Evolutionary conservation across 2,888 invertebrate species (phyloP).

Genomic region (Meta bourneti): DNA sequence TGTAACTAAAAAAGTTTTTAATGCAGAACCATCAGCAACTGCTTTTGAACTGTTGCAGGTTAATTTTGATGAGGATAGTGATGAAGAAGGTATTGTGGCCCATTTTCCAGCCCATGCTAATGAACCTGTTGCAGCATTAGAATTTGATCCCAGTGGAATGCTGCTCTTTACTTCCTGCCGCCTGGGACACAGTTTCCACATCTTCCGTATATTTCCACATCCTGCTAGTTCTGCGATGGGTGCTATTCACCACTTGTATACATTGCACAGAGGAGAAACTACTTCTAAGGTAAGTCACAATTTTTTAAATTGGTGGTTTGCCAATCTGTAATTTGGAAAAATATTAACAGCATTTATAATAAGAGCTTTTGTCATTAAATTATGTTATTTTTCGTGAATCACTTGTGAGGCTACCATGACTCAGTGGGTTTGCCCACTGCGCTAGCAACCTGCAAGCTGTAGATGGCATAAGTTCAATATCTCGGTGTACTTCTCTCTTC

Average conservation of each 20-base stretch:
- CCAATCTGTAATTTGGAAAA: too few relatives aligned
- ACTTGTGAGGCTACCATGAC: too few relatives aligned
- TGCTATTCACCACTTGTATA: slow-evolving; percentile 96
- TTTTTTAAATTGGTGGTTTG: too few relatives aligned
- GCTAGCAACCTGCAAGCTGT: too few relatives aligned
- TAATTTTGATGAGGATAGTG: slow-evolving; percentile 83
- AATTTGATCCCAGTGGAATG: slow-evolving; percentile 94
- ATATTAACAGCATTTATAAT: too few relatives aligned
- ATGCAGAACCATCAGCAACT: too few relatives aligned
- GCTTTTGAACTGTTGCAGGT: slow-evolving; percentile 80
- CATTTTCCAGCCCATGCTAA: slow-evolving; percentile 93
- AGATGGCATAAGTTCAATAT: too few relatives aligned
- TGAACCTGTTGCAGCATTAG: slow-evolving; percentile 90
- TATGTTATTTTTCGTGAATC: too few relatives aligned
- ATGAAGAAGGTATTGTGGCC: slow-evolving; percentile 89
- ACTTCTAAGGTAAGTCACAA: slow-evolving; percentile 89
- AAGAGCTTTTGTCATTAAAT: too few relatives aligned
- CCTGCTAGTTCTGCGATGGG: slow-evolving; percentile 92
- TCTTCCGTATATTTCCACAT: slow-evolving; percentile 96
- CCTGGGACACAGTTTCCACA: slow-evolving; percentile 96
- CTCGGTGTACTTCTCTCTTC: too few relatives aligned
- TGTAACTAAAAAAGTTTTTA: too few relatives aligned
- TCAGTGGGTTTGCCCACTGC: too few relatives aligned
- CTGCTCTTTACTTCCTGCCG: slow-evolving; percentile 94
- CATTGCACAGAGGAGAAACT: slow-evolving; percentile 96